Evolutionary conservation across 2,888 invertebrate genomes (phyloP), one percentile per base, ranked within the genome.

Genomic region (Volucella inflata): DNA sequence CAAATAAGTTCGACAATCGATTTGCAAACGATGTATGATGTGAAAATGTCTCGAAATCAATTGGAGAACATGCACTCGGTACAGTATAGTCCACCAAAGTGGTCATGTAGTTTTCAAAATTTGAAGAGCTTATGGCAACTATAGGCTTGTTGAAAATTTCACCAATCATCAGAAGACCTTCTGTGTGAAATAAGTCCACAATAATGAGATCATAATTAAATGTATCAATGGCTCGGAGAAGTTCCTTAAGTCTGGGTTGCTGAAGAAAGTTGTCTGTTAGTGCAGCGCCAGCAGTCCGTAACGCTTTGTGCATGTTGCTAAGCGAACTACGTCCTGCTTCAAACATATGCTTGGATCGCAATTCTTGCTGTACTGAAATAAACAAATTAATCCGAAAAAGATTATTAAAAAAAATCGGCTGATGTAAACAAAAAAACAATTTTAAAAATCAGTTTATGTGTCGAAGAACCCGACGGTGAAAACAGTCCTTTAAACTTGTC

Each of bases 1-100:
- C 83, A 1, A 93, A 92, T 0, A 93, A 90, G 87, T 94, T 94
- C 17, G 92, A 90, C 8, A 94, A 77, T 87, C 95, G 90, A 65
- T 92, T 91, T 85, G 90, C 90, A 87, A 95, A 94, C 36, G 92
- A 93, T 88, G 93, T 91, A 21, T 89, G 87, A 57, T 92, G 92
- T 0, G 92, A 89, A 59, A 90, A 92, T 0, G 88, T 88, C 16
- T 92, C 89, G 70, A 92, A 91, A 65, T 92, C 89, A 48, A 93
- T 92, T 3, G 94, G 93, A 8, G 93, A 91, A 81, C 93, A 93
- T 1, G 94, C 93, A 21, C 90, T 90, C 2, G 93, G 93, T 44
- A 92, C 89, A 10, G 93, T 91, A 50, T 92, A 91, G 10, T 93
- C 93, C 81, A 93, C 91, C 8, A 92, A 89, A 8, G 90, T 89